Base-by-base conservation (phyloP, 2,888 invertebrate species). In the Carabus problematicus region DNA sequence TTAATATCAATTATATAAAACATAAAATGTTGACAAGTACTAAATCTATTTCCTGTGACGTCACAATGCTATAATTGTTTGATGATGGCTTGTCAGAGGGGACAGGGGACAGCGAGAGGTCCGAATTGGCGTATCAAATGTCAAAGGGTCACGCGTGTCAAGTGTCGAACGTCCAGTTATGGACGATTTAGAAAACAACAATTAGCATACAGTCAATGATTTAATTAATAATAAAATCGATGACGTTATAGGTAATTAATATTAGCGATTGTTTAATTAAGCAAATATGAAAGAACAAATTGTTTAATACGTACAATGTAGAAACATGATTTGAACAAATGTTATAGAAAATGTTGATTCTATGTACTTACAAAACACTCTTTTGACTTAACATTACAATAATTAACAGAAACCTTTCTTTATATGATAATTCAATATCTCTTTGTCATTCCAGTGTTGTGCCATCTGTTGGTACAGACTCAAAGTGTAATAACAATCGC, bases 81-180 rank as follows among this genome's bases (percentile, higher is more conserved):
- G 41, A 43, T 14, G 14, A 47, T 64, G 16, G 43, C 45, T 18
- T 29, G 11, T 39, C 9, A 56, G 1, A 7, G 4, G 12, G 19
- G 29, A n/a, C n/a, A 29, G 9, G 12, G 39, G 29, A 39, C 56
- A 56, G n/a, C 11, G 14, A 18, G 39, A 43, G n/a, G 45, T 12
- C 14, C 29, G 19, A 54, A 64, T 66, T 58, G 49, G 55, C 42
- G 64, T 56, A 45, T 45, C 49, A 59, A 18, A 66, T 58, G 58
- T 66, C 39, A 29, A 47, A 58, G 49, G 49, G 66, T 59, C 47
- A 40, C 43, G 39, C 66, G 59, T 45, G 66, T 66, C 66, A 66
- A 66, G 49, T 59, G 49, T 66, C 49, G 47, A 55, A 54, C 43
- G 29, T 55, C 43, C 19, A 56, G 66, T 47, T 66, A 66, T 40